Evolutionary conservation across 1,140 invertebrate genomes (phyloP).

Genomic region (Pseudomyrmex flavicornis): DNA sequence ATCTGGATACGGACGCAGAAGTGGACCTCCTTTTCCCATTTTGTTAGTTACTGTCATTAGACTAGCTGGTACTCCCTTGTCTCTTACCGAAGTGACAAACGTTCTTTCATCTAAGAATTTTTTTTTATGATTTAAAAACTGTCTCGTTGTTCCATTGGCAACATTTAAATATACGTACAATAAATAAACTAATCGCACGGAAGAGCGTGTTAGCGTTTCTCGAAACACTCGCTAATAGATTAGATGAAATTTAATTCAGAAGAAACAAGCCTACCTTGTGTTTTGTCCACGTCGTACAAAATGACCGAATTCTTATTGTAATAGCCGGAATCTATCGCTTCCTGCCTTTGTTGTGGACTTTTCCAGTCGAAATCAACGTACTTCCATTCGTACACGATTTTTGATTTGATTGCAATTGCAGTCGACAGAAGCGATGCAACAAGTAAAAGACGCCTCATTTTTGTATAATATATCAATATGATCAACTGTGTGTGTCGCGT

Average conservation of each 20-base stretch:
- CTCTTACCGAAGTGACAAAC: constrained; percentile 3
- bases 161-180: too few relatives aligned
- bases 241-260: too few relatives aligned
- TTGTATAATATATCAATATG: neutral
- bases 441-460: neutral
- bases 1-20: constrained; percentile 35
- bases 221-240: too few relatives aligned
- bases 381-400: neutral
- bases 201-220: too few relatives aligned
- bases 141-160: too few relatives aligned
- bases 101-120: constrained; percentile 1
- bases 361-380: neutral
- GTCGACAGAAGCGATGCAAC: neutral
- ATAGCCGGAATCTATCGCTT: neutral
- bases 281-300: neutral
- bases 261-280: neutral
- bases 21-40: neutral
- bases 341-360: neutral
- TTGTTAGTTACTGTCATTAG: neutral
- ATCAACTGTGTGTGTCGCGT: too few relatives aligned
- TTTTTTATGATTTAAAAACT: too few relatives aligned
- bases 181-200: too few relatives aligned
- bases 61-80: neutral
- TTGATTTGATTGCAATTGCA: neutral
- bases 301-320: neutral